Evolutionary conservation across 2,797 vertebrate species (phyloP), one percentile per base, ranked within the genome.

Genomic region (Phoebastria nigripes): DNA sequence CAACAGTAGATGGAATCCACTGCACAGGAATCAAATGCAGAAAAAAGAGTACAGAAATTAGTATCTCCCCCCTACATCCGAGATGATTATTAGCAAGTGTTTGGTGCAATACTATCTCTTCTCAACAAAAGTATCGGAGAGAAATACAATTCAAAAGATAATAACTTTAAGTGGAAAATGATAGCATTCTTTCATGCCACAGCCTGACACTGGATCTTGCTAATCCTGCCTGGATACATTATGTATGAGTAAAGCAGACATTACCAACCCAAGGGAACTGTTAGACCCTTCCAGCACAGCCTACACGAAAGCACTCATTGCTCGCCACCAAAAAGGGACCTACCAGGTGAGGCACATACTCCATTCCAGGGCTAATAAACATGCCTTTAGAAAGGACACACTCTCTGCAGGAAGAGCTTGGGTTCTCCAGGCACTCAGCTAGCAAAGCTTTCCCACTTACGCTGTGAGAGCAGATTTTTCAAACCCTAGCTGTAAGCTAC

Each of bases 151-250:
- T 82, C 62, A 49, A 42, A 66, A 81, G 44, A 47, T 11, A 87
- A 9, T 26, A 33, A 58, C n/a, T 73, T 87, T 9, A 84, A 56
- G 39, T 25, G 25, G 49, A 51, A 73, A 94, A 46, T 0, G 1
- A 85, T 2, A 82, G 37, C 22, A 51, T 25, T 70, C 73, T 72
- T 76, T 70, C 67, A 56, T 12, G 67, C 15, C 9, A 35, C 13
- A 4, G 3, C 33, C 42, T 0, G 0, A 74, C 69, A 78, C 3
- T 0, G 0, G 20, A 61, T 65, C 41, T 63, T 58, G 47, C 69
- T 87, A 70, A 58, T 52, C 35, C 44, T 24, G 26, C 24, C 79
- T 61, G 14, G 33, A 44, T 26, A 62, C 24, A 69, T 86, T 52
- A 82, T 15, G 20, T 8, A 56, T 9, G 39, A 95, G 37, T 12